These are phyloP conservation scores for Cheilosia vernalis DNA, from an alignment of 2,888 invertebrate genomes.

Conservation along the genomic window DNA sequence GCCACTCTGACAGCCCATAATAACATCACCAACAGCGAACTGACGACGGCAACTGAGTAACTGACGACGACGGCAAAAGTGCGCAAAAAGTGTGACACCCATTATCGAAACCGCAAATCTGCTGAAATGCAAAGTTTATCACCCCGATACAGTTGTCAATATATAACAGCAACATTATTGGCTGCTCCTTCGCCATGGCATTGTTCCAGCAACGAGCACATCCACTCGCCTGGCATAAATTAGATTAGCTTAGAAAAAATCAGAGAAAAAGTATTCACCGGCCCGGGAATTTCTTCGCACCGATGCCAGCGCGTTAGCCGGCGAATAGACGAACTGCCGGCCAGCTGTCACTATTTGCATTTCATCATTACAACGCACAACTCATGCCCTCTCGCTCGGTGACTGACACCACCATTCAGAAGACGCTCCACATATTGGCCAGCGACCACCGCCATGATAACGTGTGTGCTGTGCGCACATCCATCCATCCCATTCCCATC, in stretches of 20 bases:
- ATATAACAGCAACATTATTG: conserved; percentile 76
- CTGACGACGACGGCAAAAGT: background rate
- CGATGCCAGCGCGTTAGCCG: conserved; percentile 61
- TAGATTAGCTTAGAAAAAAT: conserved; percentile 44
- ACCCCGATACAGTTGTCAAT: conserved; percentile 77
- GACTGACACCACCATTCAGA: conserved; percentile 43
- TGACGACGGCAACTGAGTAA: background rate
- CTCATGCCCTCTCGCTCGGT: conserved; percentile 60
- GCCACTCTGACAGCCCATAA: conserved; percentile 10
- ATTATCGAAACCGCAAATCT: conserved; percentile 20
- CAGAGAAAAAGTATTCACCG: background rate
- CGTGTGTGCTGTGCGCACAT: conserved; percentile 71
- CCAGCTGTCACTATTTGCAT: conserved; percentile 59
- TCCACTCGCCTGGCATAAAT: conserved; percentile 33
- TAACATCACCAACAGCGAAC: conserved; percentile 21
- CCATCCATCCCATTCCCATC: conserved; percentile 69
- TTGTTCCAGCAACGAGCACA: conserved; percentile 13
- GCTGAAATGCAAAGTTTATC: conserved; percentile 73
- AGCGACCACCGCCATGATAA: conserved; percentile 26
- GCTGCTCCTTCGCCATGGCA: conserved; percentile 23
- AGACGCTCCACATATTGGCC: conserved; percentile 58
- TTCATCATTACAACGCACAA: conserved; percentile 68
- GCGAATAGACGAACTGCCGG: conserved; percentile 63
- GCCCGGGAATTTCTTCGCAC: conserved; percentile 26
- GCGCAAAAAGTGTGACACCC: conserved; percentile 22